These are phyloP conservation scores for Leucania comma DNA, from an alignment of 2,888 invertebrate species.

Conservation along the genomic window DNA sequence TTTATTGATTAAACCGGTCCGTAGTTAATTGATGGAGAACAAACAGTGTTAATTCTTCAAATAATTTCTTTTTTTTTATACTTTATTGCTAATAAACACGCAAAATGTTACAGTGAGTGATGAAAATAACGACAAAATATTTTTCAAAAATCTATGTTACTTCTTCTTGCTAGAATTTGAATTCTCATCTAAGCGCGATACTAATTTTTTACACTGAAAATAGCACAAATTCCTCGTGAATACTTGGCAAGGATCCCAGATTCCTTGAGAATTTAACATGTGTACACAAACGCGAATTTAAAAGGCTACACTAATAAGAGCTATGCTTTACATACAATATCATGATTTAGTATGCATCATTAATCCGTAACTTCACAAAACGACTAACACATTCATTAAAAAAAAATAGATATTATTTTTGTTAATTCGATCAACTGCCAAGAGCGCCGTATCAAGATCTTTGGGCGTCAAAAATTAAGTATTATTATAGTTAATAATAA, in stretches of 20 bases:
- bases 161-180: slow-evolving; percentile 19
- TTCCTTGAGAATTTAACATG: slow-evolving; percentile 64
- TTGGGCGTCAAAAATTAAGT: neutral
- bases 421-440: no score
- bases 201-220: slow-evolving; percentile 68
- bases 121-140: neutral
- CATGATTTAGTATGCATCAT: slow-evolving; percentile 1
- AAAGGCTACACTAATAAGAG: slow-evolving; percentile 33
- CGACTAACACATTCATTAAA: neutral
- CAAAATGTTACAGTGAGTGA: neutral
- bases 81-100: neutral
- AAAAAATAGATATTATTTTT: no score
- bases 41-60: neutral
- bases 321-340: neutral
- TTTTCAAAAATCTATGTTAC: slow-evolving; percentile 15
- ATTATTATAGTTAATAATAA: no score
- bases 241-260: slow-evolving; percentile 75
- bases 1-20: slow-evolving; percentile 22
- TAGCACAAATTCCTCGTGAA: slow-evolving; percentile 70
- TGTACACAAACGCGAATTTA: slow-evolving; percentile 44
- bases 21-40: slow-evolving; percentile 2
- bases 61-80: neutral
- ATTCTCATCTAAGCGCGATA: slow-evolving; percentile 41
- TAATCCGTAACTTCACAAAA: neutral
- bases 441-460: no score